phyloP scores from a whole-genome alignment of 2,888 invertebrate species.

The Diachrysia chrysitis region DNA sequence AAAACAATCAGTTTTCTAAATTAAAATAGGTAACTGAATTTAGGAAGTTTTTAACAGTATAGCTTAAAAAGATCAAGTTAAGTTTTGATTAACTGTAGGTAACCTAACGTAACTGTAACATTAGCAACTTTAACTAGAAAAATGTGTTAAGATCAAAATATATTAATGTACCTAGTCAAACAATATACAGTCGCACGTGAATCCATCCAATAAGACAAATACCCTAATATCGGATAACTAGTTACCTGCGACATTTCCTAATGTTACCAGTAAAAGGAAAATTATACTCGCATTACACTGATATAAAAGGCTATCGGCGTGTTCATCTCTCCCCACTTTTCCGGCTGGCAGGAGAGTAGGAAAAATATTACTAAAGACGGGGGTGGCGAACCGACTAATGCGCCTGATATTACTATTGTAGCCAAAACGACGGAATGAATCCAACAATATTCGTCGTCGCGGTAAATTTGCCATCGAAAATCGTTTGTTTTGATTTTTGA shows the following conservation, averaged over 20 bases:
- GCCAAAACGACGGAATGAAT: conserved; percentile 77
- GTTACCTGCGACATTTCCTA: conserved; percentile 55
- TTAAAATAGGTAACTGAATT: too few species aligned
- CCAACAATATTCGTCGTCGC: conserved; percentile 65
- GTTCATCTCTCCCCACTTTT: conserved; percentile 76
- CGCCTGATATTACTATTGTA: conserved; percentile 77
- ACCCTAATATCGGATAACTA: conserved; percentile 34
- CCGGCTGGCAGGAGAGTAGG: conserved; percentile 66
- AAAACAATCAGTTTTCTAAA: too few species aligned
- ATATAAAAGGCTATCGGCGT: conserved; percentile 75
- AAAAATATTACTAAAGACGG: conserved; percentile 68
- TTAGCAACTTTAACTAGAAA: too few species aligned
- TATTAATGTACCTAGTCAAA: too few species aligned
- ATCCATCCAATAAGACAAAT: conserved; percentile 29
- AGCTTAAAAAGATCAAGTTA: too few species aligned
- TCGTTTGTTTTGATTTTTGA: conserved; percentile 37
- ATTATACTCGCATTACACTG: conserved; percentile 75
- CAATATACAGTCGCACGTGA: neutral
- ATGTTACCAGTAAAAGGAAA: conserved; percentile 66
- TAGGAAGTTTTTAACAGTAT: too few species aligned
- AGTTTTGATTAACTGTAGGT: too few species aligned
- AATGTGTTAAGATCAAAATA: too few species aligned
- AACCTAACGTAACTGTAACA: too few species aligned
- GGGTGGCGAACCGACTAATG: conserved; percentile 79
- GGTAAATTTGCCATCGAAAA: conserved; percentile 64